Evolutionary conservation across 92 coral and sea anemone species (phyloP).

Genomic region (Palythoa grandiflora): DNA sequence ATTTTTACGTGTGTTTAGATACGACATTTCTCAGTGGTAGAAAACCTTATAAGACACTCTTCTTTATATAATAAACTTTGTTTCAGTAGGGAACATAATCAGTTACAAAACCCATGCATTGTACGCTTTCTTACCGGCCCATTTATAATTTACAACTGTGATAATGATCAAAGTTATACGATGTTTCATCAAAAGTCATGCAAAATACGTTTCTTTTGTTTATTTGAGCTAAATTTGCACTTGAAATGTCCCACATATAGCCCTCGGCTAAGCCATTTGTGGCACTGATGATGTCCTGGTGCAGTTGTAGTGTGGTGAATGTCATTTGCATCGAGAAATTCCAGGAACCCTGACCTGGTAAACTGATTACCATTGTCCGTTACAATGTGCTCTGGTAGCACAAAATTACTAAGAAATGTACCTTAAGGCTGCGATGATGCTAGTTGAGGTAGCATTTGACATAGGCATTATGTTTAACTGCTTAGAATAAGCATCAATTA

Average conservation of each 20-base stretch:
- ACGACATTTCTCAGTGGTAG: no score
- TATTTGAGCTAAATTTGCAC: not conserved
- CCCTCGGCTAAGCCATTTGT: not conserved
- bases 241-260: not conserved
- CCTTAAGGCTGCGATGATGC: not conserved
- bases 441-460: not conserved
- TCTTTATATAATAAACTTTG: no score
- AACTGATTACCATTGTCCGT: slow-evolving; percentile 55
- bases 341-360: slow-evolving; percentile 50
- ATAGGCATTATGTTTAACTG: not conserved
- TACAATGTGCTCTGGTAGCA: slow-evolving; percentile 54
- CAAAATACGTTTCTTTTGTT: no score
- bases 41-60: no score
- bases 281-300: not conserved
- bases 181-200: no score
- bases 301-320: not conserved
- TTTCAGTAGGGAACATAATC: no score
- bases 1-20: no score
- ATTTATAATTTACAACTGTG: no score
- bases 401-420: slow-evolving; percentile 45
- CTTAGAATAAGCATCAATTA: no score
- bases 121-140: no score
- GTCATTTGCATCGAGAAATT: slow-evolving; percentile 9
- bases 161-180: no score
- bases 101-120: no score